Base-by-base conservation (phyloP, 2,888 invertebrate genomes). In the Ptychoptera albimana region DNA sequence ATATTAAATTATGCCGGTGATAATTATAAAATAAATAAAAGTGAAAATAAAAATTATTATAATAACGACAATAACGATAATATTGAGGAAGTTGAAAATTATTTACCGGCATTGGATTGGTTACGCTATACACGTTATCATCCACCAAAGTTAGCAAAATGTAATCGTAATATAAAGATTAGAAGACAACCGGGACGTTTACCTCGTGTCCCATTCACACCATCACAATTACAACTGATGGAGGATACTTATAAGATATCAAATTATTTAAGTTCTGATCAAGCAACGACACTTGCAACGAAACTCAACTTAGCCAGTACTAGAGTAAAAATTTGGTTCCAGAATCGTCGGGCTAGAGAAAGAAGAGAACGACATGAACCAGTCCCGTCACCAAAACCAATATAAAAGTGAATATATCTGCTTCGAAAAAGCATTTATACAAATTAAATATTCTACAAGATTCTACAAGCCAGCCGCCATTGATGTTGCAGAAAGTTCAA, bases 281-380 rank as follows among this genome's bases (percentile, higher is more conserved):
- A 79, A 54, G 79, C 81, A 6, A 64, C 69, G 13, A 67, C 70
- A 42, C 58, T 82, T 41, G 77, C 82, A 0, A 63, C 66, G 7
- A 57, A 64, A 39, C 60, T 82, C 37, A 67, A 77, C 38, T 60
- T 82, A 48, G 76, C 78, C 1, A 77, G 79, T 55, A 75, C 74
- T 12, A 68, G 80, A 54, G 81, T 81, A 44, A 70, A 81, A 68
- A 84, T 84, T 52, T 84, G 84, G 84, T 84, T 84, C 59, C 83
- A 84, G 73, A 84, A 84, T 60, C 73, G 84, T 39, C 70, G 84
- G 41, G 84, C 84, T 0, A 69, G 83, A 31, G 82, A 82, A 54
- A 67, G 82, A 50, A 69, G 82, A 51, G 83, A 84, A 60, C 23
- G 23, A 23, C 3, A 23, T 23, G 23, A 23, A 7, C 23, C 3